Conservation (phyloP, 2,797 vertebrate species). For the Trachops cirrhosus region DNA sequence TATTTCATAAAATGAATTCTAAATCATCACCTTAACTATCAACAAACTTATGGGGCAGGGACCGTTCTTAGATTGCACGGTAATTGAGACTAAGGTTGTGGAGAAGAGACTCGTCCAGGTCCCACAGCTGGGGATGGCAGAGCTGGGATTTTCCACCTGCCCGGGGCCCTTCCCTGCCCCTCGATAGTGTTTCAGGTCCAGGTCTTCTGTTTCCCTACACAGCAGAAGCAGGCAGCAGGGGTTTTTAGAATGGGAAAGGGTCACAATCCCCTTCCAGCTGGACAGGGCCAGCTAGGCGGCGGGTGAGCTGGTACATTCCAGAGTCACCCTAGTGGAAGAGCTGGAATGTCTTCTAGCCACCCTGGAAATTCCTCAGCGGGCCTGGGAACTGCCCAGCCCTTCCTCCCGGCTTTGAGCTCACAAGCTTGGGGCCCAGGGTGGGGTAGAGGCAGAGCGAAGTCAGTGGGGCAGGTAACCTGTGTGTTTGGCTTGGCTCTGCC, state of each 20-base stretch:
- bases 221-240: background rate
- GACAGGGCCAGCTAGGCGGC: conserved; percentile 16
- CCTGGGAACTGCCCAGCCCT: background rate
- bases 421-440: background rate
- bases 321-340: background rate
- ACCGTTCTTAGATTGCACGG: background rate
- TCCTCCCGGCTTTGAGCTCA: background rate
- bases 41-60: background rate
- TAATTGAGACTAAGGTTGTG: background rate
- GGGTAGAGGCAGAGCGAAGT: background rate
- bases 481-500: background rate
- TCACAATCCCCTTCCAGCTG: background rate
- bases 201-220: background rate
- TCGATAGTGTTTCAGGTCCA: background rate
- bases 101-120: background rate
- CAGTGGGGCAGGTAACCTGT: background rate
- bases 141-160: background rate
- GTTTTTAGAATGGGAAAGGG: background rate
- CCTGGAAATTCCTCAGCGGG: conserved; percentile 22
- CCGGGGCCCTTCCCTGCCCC: background rate
- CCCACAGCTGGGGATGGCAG: background rate
- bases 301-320: background rate
- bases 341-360: conserved; percentile 59
- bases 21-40: background rate
- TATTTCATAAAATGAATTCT: background rate